Evolutionary conservation across 2,888 invertebrate species (phyloP).

Genomic region (Nomada lathburiana): DNA sequence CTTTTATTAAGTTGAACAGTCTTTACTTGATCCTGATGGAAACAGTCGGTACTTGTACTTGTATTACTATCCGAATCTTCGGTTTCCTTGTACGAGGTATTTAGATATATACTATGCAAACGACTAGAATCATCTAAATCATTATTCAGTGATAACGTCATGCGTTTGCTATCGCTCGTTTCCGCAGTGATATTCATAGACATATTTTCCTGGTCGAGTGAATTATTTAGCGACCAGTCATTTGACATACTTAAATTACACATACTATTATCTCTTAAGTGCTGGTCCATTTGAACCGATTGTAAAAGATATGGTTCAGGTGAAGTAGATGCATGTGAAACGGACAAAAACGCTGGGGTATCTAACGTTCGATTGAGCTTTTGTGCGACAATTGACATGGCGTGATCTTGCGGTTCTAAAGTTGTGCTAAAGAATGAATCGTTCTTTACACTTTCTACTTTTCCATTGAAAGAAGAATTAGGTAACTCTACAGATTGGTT

Average conservation of each 20-base stretch:
- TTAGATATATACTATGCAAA: slow-evolving; percentile 12
- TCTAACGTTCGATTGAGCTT: slow-evolving; percentile 34
- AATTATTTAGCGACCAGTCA: slow-evolving; percentile 48
- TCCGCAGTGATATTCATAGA: not conserved
- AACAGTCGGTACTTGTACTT: not conserved
- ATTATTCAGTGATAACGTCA: slow-evolving; percentile 2
- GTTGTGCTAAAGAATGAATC: slow-evolving; percentile 3
- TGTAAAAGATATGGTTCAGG: slow-evolving; percentile 49
- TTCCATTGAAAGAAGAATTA: not conserved
- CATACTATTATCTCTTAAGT: slow-evolving; percentile 34
- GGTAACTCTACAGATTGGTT: slow-evolving; percentile 20
- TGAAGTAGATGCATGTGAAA: slow-evolving; percentile 58
- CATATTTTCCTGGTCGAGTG: slow-evolving; percentile 30
- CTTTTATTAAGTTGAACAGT: slow-evolving; percentile 1
- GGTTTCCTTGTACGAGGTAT: slow-evolving; percentile 16
- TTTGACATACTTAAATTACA: slow-evolving; percentile 39
- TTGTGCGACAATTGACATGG: not conserved
- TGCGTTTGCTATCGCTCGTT: not conserved
- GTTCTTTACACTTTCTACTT: not conserved
- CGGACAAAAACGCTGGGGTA: slow-evolving; percentile 25
- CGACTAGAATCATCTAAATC: not conserved
- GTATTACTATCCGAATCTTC: slow-evolving; percentile 14
- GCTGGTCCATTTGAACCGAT: slow-evolving; percentile 31
- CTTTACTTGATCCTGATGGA: not conserved
- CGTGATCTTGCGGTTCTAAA: not conserved